phyloP scores from a whole-genome alignment of 2,113 vertebrate species.

The Sterrhoptilus dennistouni region DNA sequence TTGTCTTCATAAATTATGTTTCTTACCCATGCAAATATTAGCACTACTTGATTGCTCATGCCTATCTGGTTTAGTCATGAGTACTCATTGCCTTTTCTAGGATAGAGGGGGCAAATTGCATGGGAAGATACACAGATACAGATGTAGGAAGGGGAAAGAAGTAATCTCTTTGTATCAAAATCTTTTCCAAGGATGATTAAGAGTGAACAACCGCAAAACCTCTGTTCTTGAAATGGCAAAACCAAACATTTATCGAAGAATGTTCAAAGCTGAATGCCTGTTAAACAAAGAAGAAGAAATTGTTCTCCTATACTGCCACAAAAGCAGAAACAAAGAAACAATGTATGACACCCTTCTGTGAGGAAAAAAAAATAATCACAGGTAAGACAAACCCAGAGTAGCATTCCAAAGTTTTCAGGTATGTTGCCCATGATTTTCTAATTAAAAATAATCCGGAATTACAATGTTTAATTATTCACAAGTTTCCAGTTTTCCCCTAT shows the following conservation, averaged over 20 bases:
- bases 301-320: neutral
- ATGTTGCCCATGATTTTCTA: neutral
- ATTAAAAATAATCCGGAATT: neutral
- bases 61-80: neutral
- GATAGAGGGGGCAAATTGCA: neutral
- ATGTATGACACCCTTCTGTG: neutral
- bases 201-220: neutral
- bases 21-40: slow-evolving; percentile 30
- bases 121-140: neutral
- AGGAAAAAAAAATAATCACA: neutral
- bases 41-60: neutral
- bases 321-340: neutral
- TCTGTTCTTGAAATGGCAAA: neutral
- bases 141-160: neutral
- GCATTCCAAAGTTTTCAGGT: neutral
- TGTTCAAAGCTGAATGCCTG: neutral
- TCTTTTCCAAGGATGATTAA: neutral
- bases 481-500: neutral
- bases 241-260: neutral
- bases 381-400: neutral
- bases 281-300: neutral
- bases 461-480: neutral
- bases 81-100: neutral
- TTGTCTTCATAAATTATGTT: slow-evolving; percentile 19
- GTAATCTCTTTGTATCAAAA: neutral